A percentile compares a stretch with the other conserved stretches of the same genome.
These are phyloP conservation scores for Leptopterna dolabrata DNA, from an alignment of 2,888 invertebrate genomes.

Conservation along the genomic window DNA sequence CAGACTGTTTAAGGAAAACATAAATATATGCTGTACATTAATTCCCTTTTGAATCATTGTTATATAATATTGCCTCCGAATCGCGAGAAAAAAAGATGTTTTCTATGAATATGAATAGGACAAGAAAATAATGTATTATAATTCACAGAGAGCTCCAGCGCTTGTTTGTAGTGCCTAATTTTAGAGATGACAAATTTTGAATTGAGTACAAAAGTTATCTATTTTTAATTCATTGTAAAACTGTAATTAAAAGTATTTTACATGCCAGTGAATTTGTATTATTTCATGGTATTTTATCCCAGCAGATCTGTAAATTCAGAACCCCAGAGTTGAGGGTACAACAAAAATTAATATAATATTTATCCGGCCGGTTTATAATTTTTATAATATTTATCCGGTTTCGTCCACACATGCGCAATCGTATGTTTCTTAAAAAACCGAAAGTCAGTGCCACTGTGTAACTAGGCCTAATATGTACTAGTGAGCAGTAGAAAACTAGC, in stretches of 20 bases:
- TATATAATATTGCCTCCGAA: conserved; percentile 10
- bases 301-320: no score
- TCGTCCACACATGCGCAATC: no score
- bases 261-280: background rate
- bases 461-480: no score
- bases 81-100: background rate
- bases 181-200: conserved; percentile 23
- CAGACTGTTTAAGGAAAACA: background rate
- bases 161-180: conserved; percentile 50
- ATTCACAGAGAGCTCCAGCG: conserved; percentile 41
- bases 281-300: no score
- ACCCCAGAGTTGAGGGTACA: no score
- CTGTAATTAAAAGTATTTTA: conserved; percentile 45
- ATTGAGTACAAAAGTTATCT: conserved; percentile 48
- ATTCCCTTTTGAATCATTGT: background rate
- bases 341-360: no score
- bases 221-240: conserved; percentile 48
- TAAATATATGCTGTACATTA: background rate
- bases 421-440: no score
- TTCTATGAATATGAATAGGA: background rate
- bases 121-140: conserved; percentile 1
- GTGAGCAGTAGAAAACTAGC: no score
- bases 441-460: no score
- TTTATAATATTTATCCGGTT: no score
- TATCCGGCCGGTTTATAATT: no score